Conservation (phyloP, 2,113 vertebrate genomes). For the Elanus axillaris region DNA sequence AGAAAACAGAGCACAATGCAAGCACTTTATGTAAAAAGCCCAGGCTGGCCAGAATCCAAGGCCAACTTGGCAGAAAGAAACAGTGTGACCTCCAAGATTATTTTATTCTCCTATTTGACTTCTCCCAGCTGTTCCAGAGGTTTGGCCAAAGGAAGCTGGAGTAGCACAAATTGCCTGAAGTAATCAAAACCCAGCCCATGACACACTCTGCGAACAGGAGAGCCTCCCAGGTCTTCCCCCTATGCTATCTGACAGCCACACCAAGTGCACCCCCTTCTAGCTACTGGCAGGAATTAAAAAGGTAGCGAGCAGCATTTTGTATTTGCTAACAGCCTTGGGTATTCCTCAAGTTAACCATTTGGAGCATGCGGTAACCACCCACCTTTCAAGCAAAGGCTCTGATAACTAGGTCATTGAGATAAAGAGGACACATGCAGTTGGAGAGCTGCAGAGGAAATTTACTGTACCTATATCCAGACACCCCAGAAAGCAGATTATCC, state of each 20-base stretch:
- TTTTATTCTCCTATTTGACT: neutral
- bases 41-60: neutral
- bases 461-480: neutral
- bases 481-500: neutral
- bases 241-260: neutral
- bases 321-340: neutral
- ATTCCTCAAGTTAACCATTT: neutral
- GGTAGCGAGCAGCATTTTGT: neutral
- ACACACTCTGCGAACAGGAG: neutral
- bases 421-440: neutral
- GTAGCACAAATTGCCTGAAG: neutral
- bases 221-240: neutral
- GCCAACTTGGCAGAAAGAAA: neutral
- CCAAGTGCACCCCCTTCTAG: too few relatives aligned
- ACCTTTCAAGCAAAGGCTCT: neutral
- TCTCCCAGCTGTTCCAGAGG: neutral
- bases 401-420: neutral
- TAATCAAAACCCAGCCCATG: neutral
- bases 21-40: neutral
- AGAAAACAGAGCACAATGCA: neutral
- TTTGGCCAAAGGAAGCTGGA: neutral
- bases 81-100: neutral
- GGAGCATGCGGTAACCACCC: rapidly evolving
- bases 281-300: neutral
- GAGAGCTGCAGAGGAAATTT: neutral